Conservation (phyloP, 23 tunicate genomes). For the Pegea sp. region DNA sequence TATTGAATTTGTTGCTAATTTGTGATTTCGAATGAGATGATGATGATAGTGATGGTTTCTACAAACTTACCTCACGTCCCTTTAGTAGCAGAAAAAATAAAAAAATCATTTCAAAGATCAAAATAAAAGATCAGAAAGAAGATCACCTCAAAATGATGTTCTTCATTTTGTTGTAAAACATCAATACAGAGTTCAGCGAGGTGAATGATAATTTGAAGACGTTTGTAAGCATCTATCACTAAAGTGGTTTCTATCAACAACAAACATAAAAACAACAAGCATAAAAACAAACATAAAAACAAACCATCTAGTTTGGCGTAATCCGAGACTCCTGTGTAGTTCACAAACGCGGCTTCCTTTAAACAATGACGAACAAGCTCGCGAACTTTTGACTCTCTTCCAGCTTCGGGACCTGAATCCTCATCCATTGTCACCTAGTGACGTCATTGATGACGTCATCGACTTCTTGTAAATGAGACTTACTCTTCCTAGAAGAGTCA, state of each 20-base stretch:
- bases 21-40: too few relatives aligned
- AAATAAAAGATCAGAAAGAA: too few relatives aligned
- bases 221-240: constrained; percentile 10
- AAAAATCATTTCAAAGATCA: background rate
- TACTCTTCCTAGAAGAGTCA: constrained; percentile 75
- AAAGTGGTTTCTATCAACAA: background rate
- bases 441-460: background rate
- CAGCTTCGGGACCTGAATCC: constrained; percentile 21
- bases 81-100: background rate
- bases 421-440: constrained; percentile 59
- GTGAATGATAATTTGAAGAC: constrained; percentile 43
- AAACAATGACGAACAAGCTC: constrained; percentile 27
- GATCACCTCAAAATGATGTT: constrained; percentile 88
- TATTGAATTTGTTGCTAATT: too few relatives aligned
- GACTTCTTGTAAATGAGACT: constrained; percentile 1
- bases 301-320: constrained; percentile 88
- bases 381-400: constrained; percentile 8
- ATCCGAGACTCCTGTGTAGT: constrained; percentile 82
- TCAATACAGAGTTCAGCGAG: constrained; percentile 96
- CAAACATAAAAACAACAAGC: background rate
- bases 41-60: too few relatives aligned
- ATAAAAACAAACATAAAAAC: background rate
- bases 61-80: background rate
- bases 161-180: constrained; percentile 93
- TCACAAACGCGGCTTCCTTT: constrained; percentile 83